phyloP scores from a whole-genome alignment of 2,888 invertebrate species.

The Elaeidobius kamerunicus region DNA sequence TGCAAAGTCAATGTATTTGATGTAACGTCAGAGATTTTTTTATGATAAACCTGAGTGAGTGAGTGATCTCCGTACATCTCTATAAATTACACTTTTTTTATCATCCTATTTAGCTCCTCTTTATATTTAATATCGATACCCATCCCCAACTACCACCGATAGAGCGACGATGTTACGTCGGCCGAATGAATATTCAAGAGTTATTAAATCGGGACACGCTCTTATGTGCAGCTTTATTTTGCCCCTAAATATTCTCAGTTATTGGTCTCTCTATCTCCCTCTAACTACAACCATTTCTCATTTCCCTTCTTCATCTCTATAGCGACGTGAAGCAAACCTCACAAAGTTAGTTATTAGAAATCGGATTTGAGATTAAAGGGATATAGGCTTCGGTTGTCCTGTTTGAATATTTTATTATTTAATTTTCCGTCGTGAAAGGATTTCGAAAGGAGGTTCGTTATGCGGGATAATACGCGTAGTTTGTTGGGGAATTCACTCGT shows the following conservation, averaged over 20 bases:
- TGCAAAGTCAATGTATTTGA: too few relatives aligned
- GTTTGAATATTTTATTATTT: conserved; percentile 46
- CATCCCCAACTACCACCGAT: conserved; percentile 11
- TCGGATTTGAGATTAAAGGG: conserved; percentile 45
- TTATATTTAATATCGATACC: conserved; percentile 19
- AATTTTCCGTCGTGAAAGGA: conserved; percentile 34
- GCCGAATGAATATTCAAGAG: conserved; percentile 52
- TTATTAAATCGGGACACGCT: conserved; percentile 51
- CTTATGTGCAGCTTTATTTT: conserved; percentile 40
- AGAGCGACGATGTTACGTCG: conserved; percentile 31
- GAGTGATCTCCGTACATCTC: too few relatives aligned
- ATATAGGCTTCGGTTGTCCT: conserved; percentile 44
- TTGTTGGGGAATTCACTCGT: conserved; percentile 15
- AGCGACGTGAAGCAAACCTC: conserved; percentile 30
- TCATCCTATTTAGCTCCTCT: too few relatives aligned
- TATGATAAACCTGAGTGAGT: too few relatives aligned
- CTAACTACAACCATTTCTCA: conserved; percentile 19
- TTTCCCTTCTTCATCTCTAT: conserved; percentile 5
- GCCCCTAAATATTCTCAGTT: conserved; percentile 25
- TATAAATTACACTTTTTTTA: too few relatives aligned
- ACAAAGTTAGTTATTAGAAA: conserved; percentile 45
- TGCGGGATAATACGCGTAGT: conserved; percentile 24
- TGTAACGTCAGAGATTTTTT: too few relatives aligned
- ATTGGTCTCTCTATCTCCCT: conserved; percentile 28
- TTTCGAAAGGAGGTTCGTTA: conserved; percentile 29